Evolutionary conservation across 2,797 vertebrate species (phyloP), one percentile per base, ranked within the genome.

Genomic region (Anas bahamensis): DNA sequence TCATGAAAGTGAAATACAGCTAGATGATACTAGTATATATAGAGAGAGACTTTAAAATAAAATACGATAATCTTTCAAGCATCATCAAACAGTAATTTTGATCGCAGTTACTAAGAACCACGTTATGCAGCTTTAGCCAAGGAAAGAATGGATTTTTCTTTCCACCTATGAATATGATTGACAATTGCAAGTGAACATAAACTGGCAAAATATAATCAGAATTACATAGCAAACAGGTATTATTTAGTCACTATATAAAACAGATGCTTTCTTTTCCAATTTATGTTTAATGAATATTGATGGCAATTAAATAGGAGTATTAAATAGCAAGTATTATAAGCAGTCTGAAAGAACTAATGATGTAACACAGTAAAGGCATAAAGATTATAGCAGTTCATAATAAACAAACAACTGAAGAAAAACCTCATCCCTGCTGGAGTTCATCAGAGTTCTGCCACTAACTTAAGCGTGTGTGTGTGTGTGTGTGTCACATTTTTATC

Each of bases 41-140:
- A 78, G 42, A 78, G 44, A 4, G 4, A 78, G 37, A 80, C 17
- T 86, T 94, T 33, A 86, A 83, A 86, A 83, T 73, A 60, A 91
- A 94, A 89, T 35, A 68, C 6, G 80, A 77, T 52, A 83, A 57
- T 86, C 22, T 93, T 88, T 90, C 66, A 94, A 93, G 76, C 68
- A 60, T 46, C 59, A 78, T 86, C 84, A 86, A 93, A 89, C 29
- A 88, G 13, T 17, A 80, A 11, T 90, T 91, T 94, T 92, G 53
- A 93, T 83, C 55, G 53, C 21, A 52, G 28, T 86, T 81, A 46
- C 60, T 64, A 75, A 57, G 28, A 87, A 28, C 5, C 52, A 21
- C 9, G 77, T 41, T 50, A 53, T 21, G 7, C 11, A 70, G 31
- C 59, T 78, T 63, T 66, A 84, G 50, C 14, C 35, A 69, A 83